Evolutionary conservation across 2,797 vertebrate genomes (phyloP).

Genomic region (Myotis planiceps): DNA sequence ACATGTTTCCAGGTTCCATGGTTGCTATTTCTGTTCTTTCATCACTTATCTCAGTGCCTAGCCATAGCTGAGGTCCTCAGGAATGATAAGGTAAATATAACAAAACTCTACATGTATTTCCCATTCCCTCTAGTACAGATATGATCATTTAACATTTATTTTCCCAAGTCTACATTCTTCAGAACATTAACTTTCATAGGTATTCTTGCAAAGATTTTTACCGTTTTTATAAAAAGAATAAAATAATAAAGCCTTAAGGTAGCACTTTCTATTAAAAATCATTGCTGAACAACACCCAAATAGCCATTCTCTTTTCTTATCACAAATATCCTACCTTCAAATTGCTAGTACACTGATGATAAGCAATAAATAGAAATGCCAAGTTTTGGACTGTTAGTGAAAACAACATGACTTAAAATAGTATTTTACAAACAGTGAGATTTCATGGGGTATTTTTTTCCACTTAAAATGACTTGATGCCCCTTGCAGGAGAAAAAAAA

Average conservation of each 20-base stretch:
- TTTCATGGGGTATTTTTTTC: background rate
- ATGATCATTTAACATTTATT: background rate
- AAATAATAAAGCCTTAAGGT: background rate
- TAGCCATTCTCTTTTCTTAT: background rate
- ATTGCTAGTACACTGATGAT: background rate
- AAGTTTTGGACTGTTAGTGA: background rate
- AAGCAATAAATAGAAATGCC: conserved; percentile 48
- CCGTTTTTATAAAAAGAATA: conserved; percentile 36
- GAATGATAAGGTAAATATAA: background rate
- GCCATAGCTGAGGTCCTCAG: background rate
- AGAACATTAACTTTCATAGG: background rate
- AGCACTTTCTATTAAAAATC: conserved; percentile 36
- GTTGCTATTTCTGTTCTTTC: background rate
- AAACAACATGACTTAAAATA: conserved; percentile 46
- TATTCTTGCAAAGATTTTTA: background rate
- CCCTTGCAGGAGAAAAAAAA: background rate
- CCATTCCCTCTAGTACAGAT: background rate
- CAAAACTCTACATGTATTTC: background rate
- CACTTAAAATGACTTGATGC: background rate
- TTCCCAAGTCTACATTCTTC: background rate
- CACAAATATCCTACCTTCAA: background rate
- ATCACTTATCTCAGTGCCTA: background rate
- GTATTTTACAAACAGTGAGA: conserved; percentile 8
- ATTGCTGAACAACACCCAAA: background rate
- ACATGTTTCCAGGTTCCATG: background rate